A percentile compares a stretch with the other conserved stretches of the same genome.
Conservation (phyloP, 2,888 invertebrate species). For the Pimpla rufipes region DNA sequence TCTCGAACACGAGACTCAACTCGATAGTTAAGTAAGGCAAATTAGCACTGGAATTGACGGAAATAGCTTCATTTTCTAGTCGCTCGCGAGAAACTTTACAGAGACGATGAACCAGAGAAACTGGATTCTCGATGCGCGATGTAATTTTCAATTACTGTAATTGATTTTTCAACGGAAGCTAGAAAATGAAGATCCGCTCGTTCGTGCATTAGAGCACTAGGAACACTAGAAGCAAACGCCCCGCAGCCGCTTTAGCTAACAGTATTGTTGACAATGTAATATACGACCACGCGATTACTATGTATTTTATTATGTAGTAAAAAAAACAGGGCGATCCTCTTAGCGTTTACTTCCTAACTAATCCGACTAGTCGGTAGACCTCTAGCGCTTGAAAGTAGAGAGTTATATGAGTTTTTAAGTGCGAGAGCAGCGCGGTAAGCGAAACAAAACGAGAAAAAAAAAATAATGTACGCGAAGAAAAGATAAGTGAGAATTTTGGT, state of each 20-base stretch:
- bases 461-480: constrained; percentile 45
- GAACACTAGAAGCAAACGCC: constrained; percentile 61
- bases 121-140: no score
- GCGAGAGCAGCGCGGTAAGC: constrained; percentile 20
- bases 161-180: neutral
- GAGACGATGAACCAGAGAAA: no score
- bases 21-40: constrained; percentile 45
- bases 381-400: constrained; percentile 53
- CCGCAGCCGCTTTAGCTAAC: constrained; percentile 71
- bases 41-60: constrained; percentile 21
- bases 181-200: neutral
- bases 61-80: constrained; percentile 18
- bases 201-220: constrained; percentile 46
- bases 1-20: constrained; percentile 56
- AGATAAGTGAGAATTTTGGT: constrained; percentile 73
- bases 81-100: constrained; percentile 4
- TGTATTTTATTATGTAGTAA: constrained; percentile 36
- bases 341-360: constrained; percentile 55
- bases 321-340: constrained; percentile 44
- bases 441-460: constrained; percentile 17
- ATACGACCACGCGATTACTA: constrained; percentile 42
- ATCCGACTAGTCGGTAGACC: constrained; percentile 61
- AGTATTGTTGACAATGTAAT: constrained; percentile 73
- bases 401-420: constrained; percentile 22
- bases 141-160: neutral